Percentiles rank a stretch among this genome's conserved stretches.
phyloP scores from a whole-genome alignment of 53 echinoderm and acorn worm species.

The Apostichopus leukothele region DNA sequence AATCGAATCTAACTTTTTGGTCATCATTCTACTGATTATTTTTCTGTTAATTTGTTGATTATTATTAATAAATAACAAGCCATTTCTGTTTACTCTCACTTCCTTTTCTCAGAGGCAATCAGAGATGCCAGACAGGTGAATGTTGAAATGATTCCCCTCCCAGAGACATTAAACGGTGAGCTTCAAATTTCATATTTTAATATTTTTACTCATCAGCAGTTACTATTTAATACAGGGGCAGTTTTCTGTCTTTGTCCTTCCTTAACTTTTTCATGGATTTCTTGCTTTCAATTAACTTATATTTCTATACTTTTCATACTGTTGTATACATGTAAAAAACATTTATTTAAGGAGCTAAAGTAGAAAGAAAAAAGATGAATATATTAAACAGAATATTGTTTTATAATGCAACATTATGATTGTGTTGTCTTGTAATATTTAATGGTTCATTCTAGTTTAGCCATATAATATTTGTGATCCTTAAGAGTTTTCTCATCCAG shows the following conservation, averaged over 20 bases:
- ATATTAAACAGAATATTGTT: too few species aligned
- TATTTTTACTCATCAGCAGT: neutral
- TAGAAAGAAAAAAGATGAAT: too few species aligned
- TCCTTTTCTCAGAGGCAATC: constrained; percentile 76
- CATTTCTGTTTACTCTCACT: neutral
- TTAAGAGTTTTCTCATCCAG: neutral
- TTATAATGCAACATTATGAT: too few species aligned
- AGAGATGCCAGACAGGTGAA: constrained; percentile 90
- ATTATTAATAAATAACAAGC: neutral
- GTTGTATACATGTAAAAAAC: too few species aligned
- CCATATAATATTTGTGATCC: neutral
- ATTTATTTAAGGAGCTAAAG: too few species aligned
- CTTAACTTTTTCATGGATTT: neutral
- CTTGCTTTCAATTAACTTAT: too few species aligned
- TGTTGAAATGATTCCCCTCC: constrained; percentile 88
- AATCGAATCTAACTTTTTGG: too few species aligned
- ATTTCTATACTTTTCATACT: too few species aligned
- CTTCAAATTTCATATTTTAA: neutral
- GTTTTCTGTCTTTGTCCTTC: neutral
- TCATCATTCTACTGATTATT: too few species aligned
- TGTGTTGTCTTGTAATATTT: too few species aligned
- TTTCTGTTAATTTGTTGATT: too few species aligned
- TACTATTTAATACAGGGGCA: neutral
- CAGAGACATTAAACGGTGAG: constrained; percentile 84
- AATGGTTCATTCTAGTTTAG: too few species aligned